Base-by-base conservation (phyloP, 1,140 invertebrate genomes). In the Drosophila ohnishii region DNA sequence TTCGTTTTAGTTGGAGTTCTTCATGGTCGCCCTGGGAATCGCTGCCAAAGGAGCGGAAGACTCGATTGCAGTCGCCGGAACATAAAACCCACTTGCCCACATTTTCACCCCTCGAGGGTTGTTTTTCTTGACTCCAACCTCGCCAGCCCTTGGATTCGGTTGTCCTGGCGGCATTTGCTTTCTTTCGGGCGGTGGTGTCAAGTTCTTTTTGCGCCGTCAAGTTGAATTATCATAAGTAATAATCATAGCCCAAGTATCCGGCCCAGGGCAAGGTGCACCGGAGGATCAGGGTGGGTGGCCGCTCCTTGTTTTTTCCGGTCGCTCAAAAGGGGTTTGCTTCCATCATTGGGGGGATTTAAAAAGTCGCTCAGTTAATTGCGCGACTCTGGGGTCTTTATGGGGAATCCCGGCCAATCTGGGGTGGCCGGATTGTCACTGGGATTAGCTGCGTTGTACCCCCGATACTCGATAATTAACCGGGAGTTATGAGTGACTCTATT, bases 161-260 rank as follows among this genome's bases (percentile, higher is more conserved):
- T 80, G 76, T 75, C 78, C 61, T 82, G 83, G 45, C 78, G 45
- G 42, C 57, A 30, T 62, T 76, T 32, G 40, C 73, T 40, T 48
- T 60, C 39, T 42, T 60, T 51, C 30, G 42, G 39, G 45, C 51
- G 62, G 78, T 71, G 78, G 83, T 86, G 82, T 87, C 84, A 86
- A 86, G 73, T 76, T 76, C 80, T 80, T 88, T 88, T 78, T 88
- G 75, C 79, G 83, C 66, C 80, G 80, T 63, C 80, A 88, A 88
- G 63, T 80, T 67, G 76, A 86, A 86, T 86, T 86, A 86, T 86
- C 84, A 86, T 86, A 86, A 86, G 84, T 86, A 86, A 87, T 87
- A 88, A 87, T 87, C 84, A 84, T 88, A 87, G 76, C 60, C 72
- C 80, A 62, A 76, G 63, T 62, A 70, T 61, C 73, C 73, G 62